phyloP scores from a whole-genome alignment of 2,113 vertebrate species.

The Sinocyclocheilus maitianheensis region DNA sequence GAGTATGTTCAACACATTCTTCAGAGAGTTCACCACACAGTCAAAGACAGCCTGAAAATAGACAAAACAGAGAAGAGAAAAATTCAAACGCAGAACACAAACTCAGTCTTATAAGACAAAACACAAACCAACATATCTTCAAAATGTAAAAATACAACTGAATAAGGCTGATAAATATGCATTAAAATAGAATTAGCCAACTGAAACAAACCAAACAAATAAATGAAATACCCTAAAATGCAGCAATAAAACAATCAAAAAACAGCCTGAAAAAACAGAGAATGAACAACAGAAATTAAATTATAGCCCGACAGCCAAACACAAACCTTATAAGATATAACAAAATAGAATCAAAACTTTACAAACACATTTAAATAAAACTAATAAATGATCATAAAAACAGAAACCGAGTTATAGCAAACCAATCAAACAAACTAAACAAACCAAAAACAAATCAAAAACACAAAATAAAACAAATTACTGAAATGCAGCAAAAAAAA shows the following conservation, averaged over 20 bases:
- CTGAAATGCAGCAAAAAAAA: too few species aligned
- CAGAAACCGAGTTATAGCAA: not conserved
- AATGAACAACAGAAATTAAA: not conserved
- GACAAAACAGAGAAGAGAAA: slow-evolving; percentile 10
- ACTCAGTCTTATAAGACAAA: not conserved
- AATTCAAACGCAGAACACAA: not conserved
- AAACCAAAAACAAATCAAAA: too few species aligned
- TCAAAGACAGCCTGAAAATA: slow-evolving; percentile 88
- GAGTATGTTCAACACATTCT: slow-evolving; percentile 96
- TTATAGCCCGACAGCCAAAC: not conserved
- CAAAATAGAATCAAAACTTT: not conserved
- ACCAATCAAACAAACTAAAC: not conserved
- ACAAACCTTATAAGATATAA: not conserved
- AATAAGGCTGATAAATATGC: too few species aligned
- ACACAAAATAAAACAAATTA: not conserved
- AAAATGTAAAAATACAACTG: not conserved
- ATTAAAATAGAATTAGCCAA: too few species aligned
- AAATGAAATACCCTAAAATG: not conserved
- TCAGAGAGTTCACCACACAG: slow-evolving; percentile 95
- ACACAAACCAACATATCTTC: not conserved
- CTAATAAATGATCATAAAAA: not conserved
- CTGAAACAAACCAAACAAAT: not conserved
- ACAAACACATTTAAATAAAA: not conserved
- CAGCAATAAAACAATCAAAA: not conserved
- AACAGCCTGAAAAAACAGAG: not conserved